Conservation (phyloP, 2,113 vertebrate species). For the Ciconia stormi region DNA sequence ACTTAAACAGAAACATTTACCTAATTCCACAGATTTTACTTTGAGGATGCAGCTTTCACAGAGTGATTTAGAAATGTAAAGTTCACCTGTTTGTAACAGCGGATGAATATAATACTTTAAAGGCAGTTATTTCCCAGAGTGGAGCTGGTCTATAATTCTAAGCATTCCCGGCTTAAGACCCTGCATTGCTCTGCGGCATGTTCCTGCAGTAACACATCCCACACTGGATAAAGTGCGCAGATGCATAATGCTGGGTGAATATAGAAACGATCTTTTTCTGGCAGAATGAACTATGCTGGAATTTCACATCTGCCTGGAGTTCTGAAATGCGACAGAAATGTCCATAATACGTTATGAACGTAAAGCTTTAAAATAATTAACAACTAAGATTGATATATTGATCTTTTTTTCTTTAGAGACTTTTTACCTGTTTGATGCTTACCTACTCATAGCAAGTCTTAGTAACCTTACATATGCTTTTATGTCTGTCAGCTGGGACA, state of each 20-base stretch:
- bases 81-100: not conserved
- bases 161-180: not conserved
- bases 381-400: fast-evolving
- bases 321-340: not conserved
- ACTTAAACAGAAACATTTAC: not conserved
- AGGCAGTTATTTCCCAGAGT: not conserved
- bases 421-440: not conserved
- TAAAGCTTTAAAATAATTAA: not conserved
- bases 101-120: not conserved
- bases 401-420: not conserved
- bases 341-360: fast-evolving
- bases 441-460: not conserved
- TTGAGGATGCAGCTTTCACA: not conserved
- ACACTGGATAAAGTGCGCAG: not conserved
- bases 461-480: not conserved
- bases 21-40: not conserved
- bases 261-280: not conserved
- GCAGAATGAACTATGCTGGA: not conserved
- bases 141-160: not conserved
- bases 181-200: not conserved
- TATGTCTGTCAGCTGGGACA: fast-evolving
- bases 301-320: not conserved
- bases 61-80: not conserved
- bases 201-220: not conserved
- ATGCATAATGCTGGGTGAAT: not conserved